Conservation (phyloP, 2,888 invertebrate species). For the Leptopilina drosophilae region DNA sequence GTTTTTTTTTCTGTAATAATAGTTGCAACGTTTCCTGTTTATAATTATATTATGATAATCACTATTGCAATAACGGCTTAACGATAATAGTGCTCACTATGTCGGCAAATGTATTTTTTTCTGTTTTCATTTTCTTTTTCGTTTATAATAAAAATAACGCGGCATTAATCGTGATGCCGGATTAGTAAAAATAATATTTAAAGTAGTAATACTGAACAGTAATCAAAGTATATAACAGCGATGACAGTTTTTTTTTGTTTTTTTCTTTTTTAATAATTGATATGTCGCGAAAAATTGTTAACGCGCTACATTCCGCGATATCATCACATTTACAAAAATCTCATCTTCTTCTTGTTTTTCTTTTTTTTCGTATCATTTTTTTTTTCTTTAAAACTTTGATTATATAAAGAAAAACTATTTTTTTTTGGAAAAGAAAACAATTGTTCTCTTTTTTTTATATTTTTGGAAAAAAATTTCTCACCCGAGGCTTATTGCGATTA, state of each 20-base stretch:
- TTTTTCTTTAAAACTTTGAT: slow-evolving; percentile 34
- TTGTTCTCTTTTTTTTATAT: background rate
- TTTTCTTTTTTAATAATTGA: slow-evolving; percentile 55
- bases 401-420: background rate
- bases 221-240: slow-evolving; percentile 52
- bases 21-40: slow-evolving; percentile 29
- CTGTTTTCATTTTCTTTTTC: too few relatives aligned
- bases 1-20: slow-evolving; percentile 6
- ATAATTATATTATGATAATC: slow-evolving; percentile 51
- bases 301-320: background rate
- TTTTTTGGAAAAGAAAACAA: slow-evolving; percentile 2
- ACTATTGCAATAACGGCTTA: slow-evolving; percentile 48
- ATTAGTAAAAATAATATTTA: slow-evolving; percentile 50
- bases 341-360: slow-evolving; percentile 43
- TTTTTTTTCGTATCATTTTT: slow-evolving; percentile 19
- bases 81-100: slow-evolving; percentile 50
- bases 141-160: slow-evolving; percentile 42
- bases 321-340: slow-evolving; percentile 4
- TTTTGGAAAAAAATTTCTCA: too few relatives aligned
- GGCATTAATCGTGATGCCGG: slow-evolving; percentile 43
- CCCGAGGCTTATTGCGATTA: too few relatives aligned
- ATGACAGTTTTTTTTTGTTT: slow-evolving; percentile 41
- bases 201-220: slow-evolving; percentile 51
- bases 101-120: slow-evolving; percentile 43
- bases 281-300: slow-evolving; percentile 59